phyloP scores from a whole-genome alignment of 2,797 vertebrate genomes.

The Aulostomus chinensis region DNA sequence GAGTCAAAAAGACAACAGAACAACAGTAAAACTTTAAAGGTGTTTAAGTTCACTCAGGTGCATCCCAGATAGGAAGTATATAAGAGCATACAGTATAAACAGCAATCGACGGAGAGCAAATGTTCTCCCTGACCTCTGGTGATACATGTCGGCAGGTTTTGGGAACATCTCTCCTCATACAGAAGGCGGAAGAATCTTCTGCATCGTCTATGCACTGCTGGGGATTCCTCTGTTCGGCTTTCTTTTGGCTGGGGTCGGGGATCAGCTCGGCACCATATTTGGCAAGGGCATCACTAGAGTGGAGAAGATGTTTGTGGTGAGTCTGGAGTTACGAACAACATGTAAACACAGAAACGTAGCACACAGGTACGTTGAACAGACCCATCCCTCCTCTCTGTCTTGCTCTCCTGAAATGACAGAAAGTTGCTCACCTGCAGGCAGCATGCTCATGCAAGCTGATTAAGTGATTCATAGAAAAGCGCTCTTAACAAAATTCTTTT shows the following conservation, averaged over 20 bases:
- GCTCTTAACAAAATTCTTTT: conserved; percentile 1
- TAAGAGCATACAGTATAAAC: too few species aligned
- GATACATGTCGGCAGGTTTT: conserved; percentile 85
- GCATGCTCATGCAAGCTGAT: not conserved
- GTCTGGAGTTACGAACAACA: conserved; percentile 50
- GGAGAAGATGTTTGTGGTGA: conserved; percentile 96
- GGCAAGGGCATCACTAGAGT: conserved; percentile 95
- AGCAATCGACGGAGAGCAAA: too few species aligned
- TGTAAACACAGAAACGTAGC: not conserved
- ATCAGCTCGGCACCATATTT: conserved; percentile 96
- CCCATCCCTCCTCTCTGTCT: too few species aligned
- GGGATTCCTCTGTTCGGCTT: conserved; percentile 97
- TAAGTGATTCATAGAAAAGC: conserved; percentile 31
- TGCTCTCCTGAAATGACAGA: too few species aligned
- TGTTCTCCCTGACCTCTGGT: too few species aligned
- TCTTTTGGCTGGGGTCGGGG: conserved; percentile 94
- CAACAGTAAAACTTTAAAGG: too few species aligned
- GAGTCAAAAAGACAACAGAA: too few species aligned
- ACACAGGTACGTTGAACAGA: not conserved
- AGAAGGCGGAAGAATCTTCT: conserved; percentile 94
- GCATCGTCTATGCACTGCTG: conserved; percentile 93
- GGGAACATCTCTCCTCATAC: conserved; percentile 96
- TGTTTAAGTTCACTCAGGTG: too few species aligned
- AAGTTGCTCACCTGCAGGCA: not conserved
- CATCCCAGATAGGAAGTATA: not conserved